Evolutionary conservation across 2,888 invertebrate genomes (phyloP).

Genomic region (Limnephilus marmoratus): DNA sequence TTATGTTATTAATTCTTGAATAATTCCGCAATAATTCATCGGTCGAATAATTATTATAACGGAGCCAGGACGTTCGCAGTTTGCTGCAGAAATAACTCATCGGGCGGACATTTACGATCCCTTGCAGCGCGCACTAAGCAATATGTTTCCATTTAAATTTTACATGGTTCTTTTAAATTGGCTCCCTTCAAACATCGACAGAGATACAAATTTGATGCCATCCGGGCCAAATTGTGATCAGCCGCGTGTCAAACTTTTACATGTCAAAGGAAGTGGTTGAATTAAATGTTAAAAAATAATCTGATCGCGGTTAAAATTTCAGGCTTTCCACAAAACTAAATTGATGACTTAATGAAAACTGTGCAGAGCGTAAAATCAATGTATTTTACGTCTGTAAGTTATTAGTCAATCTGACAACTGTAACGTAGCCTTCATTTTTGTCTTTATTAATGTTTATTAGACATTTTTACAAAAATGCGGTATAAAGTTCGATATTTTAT

Average conservation of each 20-base stretch:
- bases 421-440: no score
- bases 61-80: background rate
- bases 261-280: background rate
- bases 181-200: constrained; percentile 4
- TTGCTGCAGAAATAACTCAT: constrained; percentile 30
- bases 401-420: background rate
- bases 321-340: background rate
- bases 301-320: background rate
- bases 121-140: background rate
- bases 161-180: background rate
- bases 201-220: background rate
- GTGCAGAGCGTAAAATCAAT: background rate
- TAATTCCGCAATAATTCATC: background rate
- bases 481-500: no score
- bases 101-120: background rate
- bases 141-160: background rate
- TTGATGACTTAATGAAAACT: background rate
- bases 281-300: background rate
- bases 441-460: no score
- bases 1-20: background rate
- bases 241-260: background rate
- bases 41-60: background rate
- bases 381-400: background rate
- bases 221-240: background rate
- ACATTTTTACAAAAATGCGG: no score